A percentile compares a stretch with the other conserved stretches of the same genome.
Conservation (phyloP, 37 sponge, comb jelly and placozoan genomes). For the Beroe ovata region DNA sequence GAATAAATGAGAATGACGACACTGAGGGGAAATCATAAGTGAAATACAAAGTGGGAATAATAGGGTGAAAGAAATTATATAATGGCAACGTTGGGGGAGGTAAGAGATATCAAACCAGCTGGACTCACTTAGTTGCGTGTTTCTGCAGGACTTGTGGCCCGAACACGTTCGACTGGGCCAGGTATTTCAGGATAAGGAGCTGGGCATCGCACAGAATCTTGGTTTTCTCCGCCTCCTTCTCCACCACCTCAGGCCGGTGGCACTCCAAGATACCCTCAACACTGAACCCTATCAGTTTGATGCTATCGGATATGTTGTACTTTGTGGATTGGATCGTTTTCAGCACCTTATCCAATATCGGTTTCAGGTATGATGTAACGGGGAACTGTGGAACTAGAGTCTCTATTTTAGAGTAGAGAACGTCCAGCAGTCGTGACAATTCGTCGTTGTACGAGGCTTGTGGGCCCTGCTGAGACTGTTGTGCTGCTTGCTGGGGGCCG, state of each 20-base stretch:
- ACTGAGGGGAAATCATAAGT: too few species aligned
- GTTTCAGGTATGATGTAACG: conserved; percentile 21
- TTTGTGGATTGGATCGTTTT: conserved; percentile 47
- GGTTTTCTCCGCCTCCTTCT: conserved; percentile 54
- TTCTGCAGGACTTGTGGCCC: conserved; percentile 64
- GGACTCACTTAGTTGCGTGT: conserved; percentile 61
- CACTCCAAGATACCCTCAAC: conserved; percentile 64
- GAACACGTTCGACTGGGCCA: conserved; percentile 58
- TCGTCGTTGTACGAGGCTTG: conserved; percentile 40
- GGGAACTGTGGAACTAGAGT: conserved; percentile 60
- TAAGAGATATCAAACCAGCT: too few species aligned
- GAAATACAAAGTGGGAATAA: too few species aligned
- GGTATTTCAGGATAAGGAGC: conserved; percentile 37
- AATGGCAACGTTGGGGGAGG: too few species aligned
- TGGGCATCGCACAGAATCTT: conserved; percentile 54
- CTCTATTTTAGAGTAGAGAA: conserved; percentile 49
- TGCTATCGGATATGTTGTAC: conserved; percentile 63
- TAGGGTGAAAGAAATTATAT: too few species aligned
- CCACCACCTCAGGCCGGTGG: conserved; percentile 58
- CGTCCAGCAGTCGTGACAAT: conserved; percentile 36
- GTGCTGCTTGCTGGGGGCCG: background rate
- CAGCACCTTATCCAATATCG: conserved; percentile 40
- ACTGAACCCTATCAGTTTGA: conserved; percentile 27
- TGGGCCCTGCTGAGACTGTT: background rate
- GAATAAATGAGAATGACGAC: too few species aligned